Evolutionary conservation across 2,888 invertebrate species (phyloP).

Genomic region (Hanleya hanleyi): DNA sequence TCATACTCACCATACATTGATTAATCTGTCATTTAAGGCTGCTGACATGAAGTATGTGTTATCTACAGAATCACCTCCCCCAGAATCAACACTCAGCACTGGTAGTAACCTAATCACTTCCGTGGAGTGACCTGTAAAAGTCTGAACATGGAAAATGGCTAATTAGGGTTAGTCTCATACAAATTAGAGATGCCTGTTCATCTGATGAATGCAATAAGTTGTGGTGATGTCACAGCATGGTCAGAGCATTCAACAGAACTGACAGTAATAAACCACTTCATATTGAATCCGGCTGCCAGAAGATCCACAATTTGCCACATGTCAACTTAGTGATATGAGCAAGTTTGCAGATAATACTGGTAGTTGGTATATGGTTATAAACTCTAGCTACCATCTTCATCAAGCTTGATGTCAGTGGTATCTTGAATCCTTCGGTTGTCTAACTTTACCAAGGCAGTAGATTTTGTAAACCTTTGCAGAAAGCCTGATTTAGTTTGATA

Average conservation of each 20-base stretch:
- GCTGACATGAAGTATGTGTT: conserved; percentile 67
- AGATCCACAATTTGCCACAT: no score
- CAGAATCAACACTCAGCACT: background rate
- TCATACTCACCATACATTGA: conserved; percentile 69
- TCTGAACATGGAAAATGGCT: conserved; percentile 49
- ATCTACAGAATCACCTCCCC: conserved; percentile 37
- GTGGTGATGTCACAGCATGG: background rate
- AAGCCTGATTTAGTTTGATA: no score
- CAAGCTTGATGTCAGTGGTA: no score
- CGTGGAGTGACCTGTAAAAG: conserved; percentile 69
- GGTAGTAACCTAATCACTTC: conserved; percentile 65
- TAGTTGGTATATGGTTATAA: no score
- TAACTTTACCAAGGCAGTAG: no score
- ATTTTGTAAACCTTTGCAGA: no score
- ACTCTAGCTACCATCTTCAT: no score
- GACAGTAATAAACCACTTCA: no score
- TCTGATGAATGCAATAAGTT: background rate
- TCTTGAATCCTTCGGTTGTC: no score
- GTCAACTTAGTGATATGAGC: no score
- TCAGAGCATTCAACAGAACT: background rate
- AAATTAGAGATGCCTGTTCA: background rate
- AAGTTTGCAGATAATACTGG: no score
- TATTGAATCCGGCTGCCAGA: no score
- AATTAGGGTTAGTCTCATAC: background rate
- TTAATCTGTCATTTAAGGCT: conserved; percentile 66